These are phyloP conservation scores for Brassicogethes aeneus DNA, from an alignment of 2,888 invertebrate genomes.

Conservation along the genomic window DNA sequence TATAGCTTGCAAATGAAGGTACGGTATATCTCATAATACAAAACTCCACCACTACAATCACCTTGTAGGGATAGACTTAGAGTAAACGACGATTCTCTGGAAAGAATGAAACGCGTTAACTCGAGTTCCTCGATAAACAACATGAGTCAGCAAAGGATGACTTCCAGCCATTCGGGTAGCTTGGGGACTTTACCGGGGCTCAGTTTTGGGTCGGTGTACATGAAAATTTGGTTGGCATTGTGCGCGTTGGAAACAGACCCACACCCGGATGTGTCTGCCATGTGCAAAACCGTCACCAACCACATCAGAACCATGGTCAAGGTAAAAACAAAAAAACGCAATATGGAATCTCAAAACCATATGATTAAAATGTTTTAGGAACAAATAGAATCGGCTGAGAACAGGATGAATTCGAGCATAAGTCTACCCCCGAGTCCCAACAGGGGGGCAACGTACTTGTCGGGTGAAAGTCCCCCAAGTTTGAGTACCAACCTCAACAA, in stretches of 20 bases:
- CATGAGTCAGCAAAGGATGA: constrained; percentile 30
- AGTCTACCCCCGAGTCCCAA: constrained; percentile 53
- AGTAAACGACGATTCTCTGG: constrained; percentile 18
- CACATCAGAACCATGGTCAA: constrained; percentile 61
- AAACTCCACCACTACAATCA: too few species aligned
- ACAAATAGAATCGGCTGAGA: constrained; percentile 16
- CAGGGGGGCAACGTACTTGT: constrained; percentile 43
- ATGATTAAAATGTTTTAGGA: constrained; percentile 13
- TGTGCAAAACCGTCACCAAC: constrained; percentile 70
- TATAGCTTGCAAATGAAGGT: too few species aligned
- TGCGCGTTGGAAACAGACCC: constrained; percentile 77
- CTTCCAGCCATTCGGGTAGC: constrained; percentile 28
- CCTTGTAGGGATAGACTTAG: constrained; percentile 15
- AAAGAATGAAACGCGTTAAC: constrained; percentile 53
- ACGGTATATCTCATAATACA: too few species aligned
- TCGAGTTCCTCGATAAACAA: constrained; percentile 63
- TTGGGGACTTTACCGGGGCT: constrained; percentile 45
- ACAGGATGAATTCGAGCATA: constrained; percentile 40
- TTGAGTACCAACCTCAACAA: constrained; percentile 33
- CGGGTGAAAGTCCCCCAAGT: constrained; percentile 48
- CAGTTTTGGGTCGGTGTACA: constrained; percentile 69
- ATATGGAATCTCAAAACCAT: constrained; percentile 2
- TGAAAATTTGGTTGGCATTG: constrained; percentile 82
- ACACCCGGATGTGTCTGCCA: constrained; percentile 68
- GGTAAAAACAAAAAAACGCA: constrained; percentile 39